A percentile compares a stretch with the other conserved stretches of the same genome.
These are phyloP conservation scores for Xylocampa areola DNA, from an alignment of 2,888 invertebrate species.

Conservation along the genomic window DNA sequence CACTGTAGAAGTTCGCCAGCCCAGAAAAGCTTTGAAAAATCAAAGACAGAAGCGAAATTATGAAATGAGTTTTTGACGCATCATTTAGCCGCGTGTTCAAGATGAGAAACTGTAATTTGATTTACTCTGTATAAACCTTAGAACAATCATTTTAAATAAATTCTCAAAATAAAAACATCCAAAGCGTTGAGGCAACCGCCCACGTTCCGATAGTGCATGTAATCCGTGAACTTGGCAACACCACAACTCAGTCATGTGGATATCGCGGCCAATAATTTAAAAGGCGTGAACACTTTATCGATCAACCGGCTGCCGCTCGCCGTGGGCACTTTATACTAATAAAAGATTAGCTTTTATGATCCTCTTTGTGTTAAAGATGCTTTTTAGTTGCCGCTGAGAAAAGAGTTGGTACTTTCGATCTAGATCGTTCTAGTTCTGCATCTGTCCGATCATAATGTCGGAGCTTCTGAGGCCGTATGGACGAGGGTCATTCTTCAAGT, in stretches of 20 bases:
- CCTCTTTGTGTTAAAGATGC: slow-evolving; percentile 47
- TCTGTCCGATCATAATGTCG: slow-evolving; percentile 10
- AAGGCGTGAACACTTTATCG: slow-evolving; percentile 56
- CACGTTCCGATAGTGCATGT: slow-evolving; percentile 44
- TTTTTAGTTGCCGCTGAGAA: slow-evolving; percentile 40
- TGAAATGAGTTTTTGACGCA: too few relatives aligned
- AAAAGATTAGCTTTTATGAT: slow-evolving; percentile 50
- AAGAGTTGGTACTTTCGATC: slow-evolving; percentile 26
- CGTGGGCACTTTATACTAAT: slow-evolving; percentile 44
- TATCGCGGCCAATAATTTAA: slow-evolving; percentile 59
- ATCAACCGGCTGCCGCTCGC: slow-evolving; percentile 45
- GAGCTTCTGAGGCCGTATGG: slow-evolving; percentile 1
- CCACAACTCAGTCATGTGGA: slow-evolving; percentile 56
- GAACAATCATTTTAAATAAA: slow-evolving; percentile 5
- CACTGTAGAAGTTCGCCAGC: too few relatives aligned
- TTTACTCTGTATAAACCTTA: background rate
- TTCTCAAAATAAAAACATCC: slow-evolving; percentile 30
- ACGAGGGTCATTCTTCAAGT: too few relatives aligned
- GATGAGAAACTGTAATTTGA: too few relatives aligned
- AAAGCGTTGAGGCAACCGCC: slow-evolving; percentile 32
- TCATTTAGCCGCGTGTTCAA: too few relatives aligned
- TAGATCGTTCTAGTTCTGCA: slow-evolving; percentile 33
- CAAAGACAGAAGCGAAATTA: too few relatives aligned
- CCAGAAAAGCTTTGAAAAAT: too few relatives aligned
- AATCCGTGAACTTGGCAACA: slow-evolving; percentile 48